Evolutionary conservation across 2,797 vertebrate genomes (phyloP), one percentile per base, ranked within the genome.

Genomic region (Sebastes elongatus): DNA sequence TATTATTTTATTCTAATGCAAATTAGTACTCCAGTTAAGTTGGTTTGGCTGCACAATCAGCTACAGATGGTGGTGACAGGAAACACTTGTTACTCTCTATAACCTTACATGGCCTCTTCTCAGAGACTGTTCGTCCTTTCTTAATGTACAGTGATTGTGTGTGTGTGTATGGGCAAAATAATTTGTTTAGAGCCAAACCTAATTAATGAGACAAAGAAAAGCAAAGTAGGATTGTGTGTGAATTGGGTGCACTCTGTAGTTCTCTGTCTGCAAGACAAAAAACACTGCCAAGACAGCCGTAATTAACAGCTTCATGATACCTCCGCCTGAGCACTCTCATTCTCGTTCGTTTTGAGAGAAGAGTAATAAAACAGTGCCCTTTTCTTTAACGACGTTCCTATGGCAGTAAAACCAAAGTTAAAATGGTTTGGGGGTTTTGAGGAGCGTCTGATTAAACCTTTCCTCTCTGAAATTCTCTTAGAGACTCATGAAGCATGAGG

Each of bases 281-380:
- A 61, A 46, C 28, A 20, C 77, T 49, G 71, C 57, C 33, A 42
- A 64, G 32, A 69, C 18, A 46, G 49, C 46, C 9, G 4, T 76
- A 91, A 91, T 86, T 88, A 86, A 76, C 66, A 74, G 71, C 64
- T 68, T 61, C 56, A 68, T 68, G 55, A 76, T 61, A 79, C 57
- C 55, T 63, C 5, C 3, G 28, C 20, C 53, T 23, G 13, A 73
- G 35, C 16, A 6, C 74, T 77, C 28, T 84, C 53, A 60, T 65
- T 78, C 52, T 83, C 49, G 18, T 57, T 75, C 32, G 23, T 82
- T 67, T 76, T 67, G 46, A 64, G 64, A 52, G 63, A 77, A 2
- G 3, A 76, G 68, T 75, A 77, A 86, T 76, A 72, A 79, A 83
- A 67, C 56, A 35, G 73, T 71, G 46, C 7, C 33, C 27, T 80